Conservation (phyloP, 2,113 vertebrate species). For the Sciurus niger region DNA sequence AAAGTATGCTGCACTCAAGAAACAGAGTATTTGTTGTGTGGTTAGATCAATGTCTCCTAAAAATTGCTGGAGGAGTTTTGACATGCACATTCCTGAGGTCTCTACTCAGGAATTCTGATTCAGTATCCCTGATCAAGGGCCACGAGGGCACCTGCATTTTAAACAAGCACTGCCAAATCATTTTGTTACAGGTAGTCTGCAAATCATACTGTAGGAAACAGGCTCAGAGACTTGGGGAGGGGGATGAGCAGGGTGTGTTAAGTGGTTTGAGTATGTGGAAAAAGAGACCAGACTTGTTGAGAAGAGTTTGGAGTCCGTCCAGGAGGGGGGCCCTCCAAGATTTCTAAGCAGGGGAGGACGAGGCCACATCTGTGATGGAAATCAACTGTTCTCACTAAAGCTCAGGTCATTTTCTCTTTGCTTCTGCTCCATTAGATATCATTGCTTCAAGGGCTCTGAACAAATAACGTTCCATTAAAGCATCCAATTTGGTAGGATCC, state of each 20-base stretch:
- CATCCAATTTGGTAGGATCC: constrained; percentile 69
- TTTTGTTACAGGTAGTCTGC: constrained; percentile 48
- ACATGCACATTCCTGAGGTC: not conserved
- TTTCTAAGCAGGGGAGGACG: constrained; percentile 70
- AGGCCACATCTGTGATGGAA: constrained; percentile 76
- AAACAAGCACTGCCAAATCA: constrained; percentile 15
- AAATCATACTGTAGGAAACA: constrained; percentile 4
- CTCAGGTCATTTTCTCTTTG: constrained; percentile 76
- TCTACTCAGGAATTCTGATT: constrained; percentile 10
- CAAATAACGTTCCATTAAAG: constrained; percentile 74
- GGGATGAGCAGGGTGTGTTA: not conserved
- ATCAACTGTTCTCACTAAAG: constrained; percentile 70
- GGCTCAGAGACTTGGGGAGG: not conserved
- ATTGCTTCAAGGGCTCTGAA: constrained; percentile 80
- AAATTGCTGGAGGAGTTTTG: not conserved
- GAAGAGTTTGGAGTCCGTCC: constrained; percentile 77
- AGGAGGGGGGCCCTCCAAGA: constrained; percentile 62
- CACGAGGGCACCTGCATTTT: constrained; percentile 2
- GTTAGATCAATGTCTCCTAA: not conserved
- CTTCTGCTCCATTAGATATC: constrained; percentile 83
- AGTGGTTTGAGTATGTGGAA: not conserved
- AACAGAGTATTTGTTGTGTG: not conserved
- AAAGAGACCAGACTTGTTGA: constrained; percentile 46
- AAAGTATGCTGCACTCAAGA: not conserved
- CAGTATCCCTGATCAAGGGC: not conserved